Evolutionary conservation across 2,888 invertebrate species (phyloP), one percentile per base, ranked within the genome.

Genomic region (Eupithecia subfuscata): DNA sequence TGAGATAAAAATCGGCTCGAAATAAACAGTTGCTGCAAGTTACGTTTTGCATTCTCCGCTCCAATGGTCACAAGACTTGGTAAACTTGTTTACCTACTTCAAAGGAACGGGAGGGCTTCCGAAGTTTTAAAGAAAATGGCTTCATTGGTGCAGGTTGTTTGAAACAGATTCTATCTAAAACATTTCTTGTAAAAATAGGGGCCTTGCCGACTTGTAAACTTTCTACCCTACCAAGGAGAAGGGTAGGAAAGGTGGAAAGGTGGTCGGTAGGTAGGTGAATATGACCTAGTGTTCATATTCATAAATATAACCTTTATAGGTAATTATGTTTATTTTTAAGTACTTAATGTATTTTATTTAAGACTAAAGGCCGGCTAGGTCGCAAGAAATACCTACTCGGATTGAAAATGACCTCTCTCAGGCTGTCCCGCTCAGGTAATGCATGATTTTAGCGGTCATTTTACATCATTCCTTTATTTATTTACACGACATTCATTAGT

Each of bases 1-100:
- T 70, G 63, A 63, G 63, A 65, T 65, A 71, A 64, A 30, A 71
- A 64, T 48, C 45, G 5, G 25, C 63, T 71, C 37, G 22, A 52
- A 72, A 68, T 56, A 72, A 72, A 68, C 6, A 72, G 52, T 65
- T 16, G 37, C 52, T 71, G 68, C 75, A 70, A 64, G 70, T 65
- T 70, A 74, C 52, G 74, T 75, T 85, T 84, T 81, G 81, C 82
- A 84, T 83, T 83, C 82, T 78, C 48, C 82, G 82, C 82, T 80
- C 75, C 82, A 80, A 80, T 78, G 79, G 81, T 77, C 82, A 82
- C 78, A 82, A 79, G 82, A 83, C 78, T 83, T 79, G 70, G 74
- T 78, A 81, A 84, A 84, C 83, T 83, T 82, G 83, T 83, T 84
- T 84, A 81, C 56, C 22, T 60, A 60, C 80, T 75, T 81, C 84